A percentile compares a stretch with the other conserved stretches of the same genome.
These are phyloP conservation scores for Theristus sp. DNA, from an alignment of 2,888 invertebrate species.

Conservation along the genomic window DNA sequence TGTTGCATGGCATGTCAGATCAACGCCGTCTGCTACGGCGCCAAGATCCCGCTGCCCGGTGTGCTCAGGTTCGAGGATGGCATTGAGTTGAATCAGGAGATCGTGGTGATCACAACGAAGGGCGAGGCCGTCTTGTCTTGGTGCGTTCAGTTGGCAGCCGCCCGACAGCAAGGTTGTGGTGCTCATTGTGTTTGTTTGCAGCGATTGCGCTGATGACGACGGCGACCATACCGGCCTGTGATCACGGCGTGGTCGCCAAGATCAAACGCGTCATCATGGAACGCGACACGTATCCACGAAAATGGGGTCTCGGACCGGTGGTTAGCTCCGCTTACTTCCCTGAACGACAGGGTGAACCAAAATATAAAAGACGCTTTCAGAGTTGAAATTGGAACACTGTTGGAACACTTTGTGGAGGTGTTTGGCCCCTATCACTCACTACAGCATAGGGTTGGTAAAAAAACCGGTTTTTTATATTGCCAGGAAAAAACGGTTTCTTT, in stretches of 20 bases:
- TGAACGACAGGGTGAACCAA: too few relatives aligned
- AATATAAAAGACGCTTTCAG: too few relatives aligned
- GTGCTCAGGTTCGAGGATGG: constrained; percentile 87
- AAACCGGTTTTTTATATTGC: too few relatives aligned
- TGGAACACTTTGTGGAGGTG: too few relatives aligned
- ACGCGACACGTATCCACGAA: constrained; percentile 86
- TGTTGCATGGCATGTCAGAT: constrained; percentile 36
- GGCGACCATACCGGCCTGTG: constrained; percentile 84
- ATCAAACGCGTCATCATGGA: constrained; percentile 98
- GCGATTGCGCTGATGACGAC: constrained; percentile 95
- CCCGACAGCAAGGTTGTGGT: too few relatives aligned
- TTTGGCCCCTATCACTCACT: too few relatives aligned
- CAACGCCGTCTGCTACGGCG: constrained; percentile 96
- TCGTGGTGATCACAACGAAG: constrained; percentile 89
- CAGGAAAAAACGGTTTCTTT: too few relatives aligned
- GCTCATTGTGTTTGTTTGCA: constrained; percentile 10
- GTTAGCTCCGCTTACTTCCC: neutral
- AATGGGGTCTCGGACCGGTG: constrained; percentile 84
- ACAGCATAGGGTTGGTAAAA: too few relatives aligned
- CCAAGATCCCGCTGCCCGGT: constrained; percentile 88
- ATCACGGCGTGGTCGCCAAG: constrained; percentile 92
- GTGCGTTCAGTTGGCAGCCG: too few relatives aligned
- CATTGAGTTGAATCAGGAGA: constrained; percentile 88
- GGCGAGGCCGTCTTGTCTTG: constrained; percentile 45
- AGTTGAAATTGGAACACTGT: too few relatives aligned